These are phyloP conservation scores for Notodonta dromedarius DNA, from an alignment of 2,888 invertebrate genomes.

Conservation along the genomic window DNA sequence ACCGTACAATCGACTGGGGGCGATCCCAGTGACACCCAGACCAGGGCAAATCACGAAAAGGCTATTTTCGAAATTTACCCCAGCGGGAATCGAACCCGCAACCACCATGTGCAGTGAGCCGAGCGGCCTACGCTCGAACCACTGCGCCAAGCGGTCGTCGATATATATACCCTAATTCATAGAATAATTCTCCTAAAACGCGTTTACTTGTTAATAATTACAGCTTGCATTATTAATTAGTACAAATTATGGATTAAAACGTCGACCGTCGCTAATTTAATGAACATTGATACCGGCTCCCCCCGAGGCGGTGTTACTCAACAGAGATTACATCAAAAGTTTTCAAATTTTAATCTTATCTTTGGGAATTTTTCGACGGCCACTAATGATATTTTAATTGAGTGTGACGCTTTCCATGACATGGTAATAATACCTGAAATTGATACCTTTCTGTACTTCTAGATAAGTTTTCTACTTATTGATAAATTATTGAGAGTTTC, in stretches of 20 bases:
- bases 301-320: conserved; percentile 24
- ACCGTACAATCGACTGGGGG: too few relatives aligned
- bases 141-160: too few relatives aligned
- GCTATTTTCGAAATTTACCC: too few relatives aligned
- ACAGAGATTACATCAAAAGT: conserved; percentile 40
- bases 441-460: too few relatives aligned
- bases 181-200: not conserved
- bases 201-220: not conserved
- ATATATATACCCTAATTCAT: too few relatives aligned
- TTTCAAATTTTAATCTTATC: conserved; percentile 35
- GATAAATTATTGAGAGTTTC: too few relatives aligned
- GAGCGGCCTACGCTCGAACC: too few relatives aligned
- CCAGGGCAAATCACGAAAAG: too few relatives aligned
- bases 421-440: not conserved
- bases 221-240: not conserved
- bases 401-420: conserved; percentile 9
- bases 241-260: not conserved
- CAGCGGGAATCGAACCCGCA: too few relatives aligned
- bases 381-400: conserved; percentile 43
- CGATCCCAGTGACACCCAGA: too few relatives aligned
- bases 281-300: conserved; percentile 21
- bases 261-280: conserved; percentile 25
- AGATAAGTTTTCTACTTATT: too few relatives aligned
- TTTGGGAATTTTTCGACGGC: conserved; percentile 27
- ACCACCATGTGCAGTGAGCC: too few relatives aligned